These are phyloP conservation scores for Cygnus atratus DNA, from an alignment of 2,113 vertebrate species.

Conservation along the genomic window DNA sequence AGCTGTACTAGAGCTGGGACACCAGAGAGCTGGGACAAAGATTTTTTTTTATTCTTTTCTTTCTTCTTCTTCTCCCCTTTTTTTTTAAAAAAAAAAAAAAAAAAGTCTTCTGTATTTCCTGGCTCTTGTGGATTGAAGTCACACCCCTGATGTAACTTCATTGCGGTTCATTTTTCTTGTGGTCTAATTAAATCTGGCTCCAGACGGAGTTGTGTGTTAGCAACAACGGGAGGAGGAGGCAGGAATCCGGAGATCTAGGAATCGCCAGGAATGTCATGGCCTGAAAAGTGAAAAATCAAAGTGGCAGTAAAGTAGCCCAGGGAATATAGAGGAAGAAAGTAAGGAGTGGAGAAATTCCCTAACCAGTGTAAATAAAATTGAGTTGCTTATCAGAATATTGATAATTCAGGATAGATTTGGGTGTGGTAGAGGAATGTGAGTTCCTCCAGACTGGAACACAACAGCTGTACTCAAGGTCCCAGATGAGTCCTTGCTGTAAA, in stretches of 20 bases:
- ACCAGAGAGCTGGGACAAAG: not conserved
- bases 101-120: constrained; percentile 21
- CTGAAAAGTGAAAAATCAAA: constrained; percentile 4
- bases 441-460: constrained; percentile 9
- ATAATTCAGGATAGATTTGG: constrained; percentile 11
- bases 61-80: fast-evolving
- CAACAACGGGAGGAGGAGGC: constrained; percentile 16
- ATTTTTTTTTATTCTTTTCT: not conserved
- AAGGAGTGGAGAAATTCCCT: not conserved
- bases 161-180: constrained; percentile 60
- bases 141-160: constrained; percentile 47
- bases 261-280: not conserved
- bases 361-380: not conserved
- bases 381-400: constrained; percentile 28
- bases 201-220: constrained; percentile 40
- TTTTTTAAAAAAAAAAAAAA: not conserved
- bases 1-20: not conserved
- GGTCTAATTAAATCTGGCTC: constrained; percentile 65
- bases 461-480: not conserved
- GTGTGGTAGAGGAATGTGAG: not conserved
- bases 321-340: not conserved
- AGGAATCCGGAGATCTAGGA: constrained; percentile 44
- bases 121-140: constrained; percentile 48
- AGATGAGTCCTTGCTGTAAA: not conserved
- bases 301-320: not conserved